These are phyloP conservation scores for Nesidiocoris tenuis DNA, from an alignment of 2,888 invertebrate genomes.

Conservation along the genomic window DNA sequence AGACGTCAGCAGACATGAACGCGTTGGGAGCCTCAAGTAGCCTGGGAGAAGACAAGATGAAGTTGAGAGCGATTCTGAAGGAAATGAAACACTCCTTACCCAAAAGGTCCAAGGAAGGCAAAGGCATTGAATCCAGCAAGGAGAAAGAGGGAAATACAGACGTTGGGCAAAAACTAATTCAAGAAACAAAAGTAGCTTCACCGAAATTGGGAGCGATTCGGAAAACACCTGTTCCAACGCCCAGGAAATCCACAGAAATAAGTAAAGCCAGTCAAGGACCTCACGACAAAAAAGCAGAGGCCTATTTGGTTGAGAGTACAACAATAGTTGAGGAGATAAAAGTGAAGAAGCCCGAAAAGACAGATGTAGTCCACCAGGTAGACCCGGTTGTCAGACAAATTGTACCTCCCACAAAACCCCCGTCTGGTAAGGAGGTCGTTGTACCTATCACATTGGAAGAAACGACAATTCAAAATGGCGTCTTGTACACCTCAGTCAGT, in stretches of 20 bases:
- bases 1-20: slow-evolving; percentile 21
- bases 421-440: slow-evolving; percentile 45
- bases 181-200: background rate
- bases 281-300: slow-evolving; percentile 53
- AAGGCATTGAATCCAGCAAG: background rate
- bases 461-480: slow-evolving; percentile 51
- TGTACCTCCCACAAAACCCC: slow-evolving; percentile 48
- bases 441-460: slow-evolving; percentile 52
- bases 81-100: slow-evolving; percentile 76
- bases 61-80: slow-evolving; percentile 69
- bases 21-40: background rate
- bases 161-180: background rate
- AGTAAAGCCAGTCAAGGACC: slow-evolving; percentile 7
- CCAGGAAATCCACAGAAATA: background rate
- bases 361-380: slow-evolving; percentile 63
- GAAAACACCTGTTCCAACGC: background rate
- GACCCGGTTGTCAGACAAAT: slow-evolving; percentile 58
- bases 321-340: slow-evolving; percentile 57
- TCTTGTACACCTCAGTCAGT: slow-evolving; percentile 47
- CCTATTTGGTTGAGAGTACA: slow-evolving; percentile 55
- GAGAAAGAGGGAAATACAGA: background rate
- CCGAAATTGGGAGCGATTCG: slow-evolving; percentile 15
- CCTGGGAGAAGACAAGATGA: slow-evolving; percentile 38
- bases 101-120: slow-evolving; percentile 55
- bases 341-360: slow-evolving; percentile 56